Conservation (phyloP, 2,113 vertebrate genomes). For the Martes martes region DNA sequence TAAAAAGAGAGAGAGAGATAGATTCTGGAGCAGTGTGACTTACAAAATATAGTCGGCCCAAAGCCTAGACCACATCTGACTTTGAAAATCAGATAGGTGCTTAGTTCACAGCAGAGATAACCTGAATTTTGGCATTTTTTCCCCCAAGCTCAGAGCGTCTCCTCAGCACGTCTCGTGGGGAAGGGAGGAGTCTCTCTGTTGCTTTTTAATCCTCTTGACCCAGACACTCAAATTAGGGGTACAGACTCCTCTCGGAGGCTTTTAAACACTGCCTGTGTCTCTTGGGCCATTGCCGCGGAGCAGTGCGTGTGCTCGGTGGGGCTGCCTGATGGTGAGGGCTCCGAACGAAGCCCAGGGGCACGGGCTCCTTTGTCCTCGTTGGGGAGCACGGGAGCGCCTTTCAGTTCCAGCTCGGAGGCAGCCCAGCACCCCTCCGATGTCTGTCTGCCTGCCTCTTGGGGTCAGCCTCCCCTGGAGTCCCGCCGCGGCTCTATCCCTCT, state of each 20-base stretch:
- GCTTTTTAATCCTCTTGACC: slow-evolving; percentile 43
- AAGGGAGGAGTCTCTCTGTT: neutral
- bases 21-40: neutral
- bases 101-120: neutral
- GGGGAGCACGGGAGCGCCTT: neutral
- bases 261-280: neutral
- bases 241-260: neutral
- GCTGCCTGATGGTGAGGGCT: neutral
- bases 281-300: accelerated
- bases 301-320: neutral
- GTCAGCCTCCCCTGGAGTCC: neutral
- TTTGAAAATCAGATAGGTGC: neutral
- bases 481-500: accelerated
- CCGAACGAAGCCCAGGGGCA: neutral
- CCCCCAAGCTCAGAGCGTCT: neutral
- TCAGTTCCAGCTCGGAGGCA: neutral
- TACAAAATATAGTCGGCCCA: accelerated
- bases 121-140: neutral
- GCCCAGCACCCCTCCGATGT: neutral
- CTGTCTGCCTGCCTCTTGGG: neutral
- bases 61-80: accelerated
- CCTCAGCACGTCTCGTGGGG: neutral
- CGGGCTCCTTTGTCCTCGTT: neutral
- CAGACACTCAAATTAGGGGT: slow-evolving; percentile 64
- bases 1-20: neutral